Conservation (phyloP, 2,888 invertebrate species). For the Leptothorax acervorum region DNA sequence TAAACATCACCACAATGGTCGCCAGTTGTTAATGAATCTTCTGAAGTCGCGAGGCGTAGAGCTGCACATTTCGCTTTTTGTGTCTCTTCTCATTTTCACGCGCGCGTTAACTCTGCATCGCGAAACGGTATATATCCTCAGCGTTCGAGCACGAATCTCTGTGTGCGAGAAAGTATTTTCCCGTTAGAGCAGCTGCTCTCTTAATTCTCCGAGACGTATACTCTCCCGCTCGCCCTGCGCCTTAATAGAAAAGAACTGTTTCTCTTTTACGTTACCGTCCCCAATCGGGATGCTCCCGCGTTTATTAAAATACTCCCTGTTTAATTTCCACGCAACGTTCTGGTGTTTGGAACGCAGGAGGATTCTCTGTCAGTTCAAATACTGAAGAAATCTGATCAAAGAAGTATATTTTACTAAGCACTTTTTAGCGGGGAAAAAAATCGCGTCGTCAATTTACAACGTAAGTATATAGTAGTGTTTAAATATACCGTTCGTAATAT, state of each 20-base stretch:
- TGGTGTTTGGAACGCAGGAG: not conserved
- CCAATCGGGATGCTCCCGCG: slow-evolving; percentile 28
- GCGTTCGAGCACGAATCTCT: not conserved
- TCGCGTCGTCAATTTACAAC: not conserved
- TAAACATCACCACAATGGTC: not conserved
- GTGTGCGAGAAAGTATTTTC: slow-evolving; percentile 4
- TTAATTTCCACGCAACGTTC: slow-evolving; percentile 34
- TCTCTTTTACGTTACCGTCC: slow-evolving; percentile 21
- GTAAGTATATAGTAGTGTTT: not conserved
- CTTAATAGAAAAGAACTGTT: slow-evolving; percentile 46
- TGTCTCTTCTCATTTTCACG: not conserved
- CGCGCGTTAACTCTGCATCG: not conserved
- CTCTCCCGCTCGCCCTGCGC: slow-evolving; percentile 15
- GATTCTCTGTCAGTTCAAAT: not conserved
- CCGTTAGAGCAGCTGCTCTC: slow-evolving; percentile 36
- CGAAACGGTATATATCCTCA: not conserved
- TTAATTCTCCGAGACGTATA: slow-evolving; percentile 25
- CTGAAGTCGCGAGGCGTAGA: too few species aligned
- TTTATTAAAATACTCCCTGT: slow-evolving; percentile 48
- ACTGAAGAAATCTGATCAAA: not conserved
- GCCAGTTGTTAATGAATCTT: not conserved
- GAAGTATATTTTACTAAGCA: not conserved
- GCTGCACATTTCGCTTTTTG: not conserved
- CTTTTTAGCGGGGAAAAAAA: not conserved
- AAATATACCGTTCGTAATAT: not conserved